Evolutionary conservation across 1,140 invertebrate species (phyloP).

Genomic region (Anagrus nilaparvatae): DNA sequence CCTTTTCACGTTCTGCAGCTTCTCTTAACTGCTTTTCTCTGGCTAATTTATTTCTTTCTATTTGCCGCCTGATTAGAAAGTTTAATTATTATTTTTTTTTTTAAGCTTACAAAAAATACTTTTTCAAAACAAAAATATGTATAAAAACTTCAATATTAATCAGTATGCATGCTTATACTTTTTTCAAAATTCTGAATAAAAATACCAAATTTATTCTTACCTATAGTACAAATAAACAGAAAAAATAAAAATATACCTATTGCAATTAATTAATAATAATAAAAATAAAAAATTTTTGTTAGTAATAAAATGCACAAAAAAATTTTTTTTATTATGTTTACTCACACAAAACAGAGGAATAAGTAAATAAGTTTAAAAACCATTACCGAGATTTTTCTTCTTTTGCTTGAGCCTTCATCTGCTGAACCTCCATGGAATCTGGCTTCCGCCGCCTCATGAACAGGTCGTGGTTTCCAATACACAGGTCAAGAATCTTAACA

Average conservation of each 20-base stretch:
- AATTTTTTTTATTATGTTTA: constrained; percentile 13
- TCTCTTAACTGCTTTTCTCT: constrained; percentile 87
- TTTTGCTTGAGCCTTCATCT: constrained; percentile 95
- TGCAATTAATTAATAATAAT: background rate
- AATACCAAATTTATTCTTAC: constrained; percentile 1
- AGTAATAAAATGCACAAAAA: constrained; percentile 6
- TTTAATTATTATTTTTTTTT: constrained; percentile 7
- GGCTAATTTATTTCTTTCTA: constrained; percentile 82
- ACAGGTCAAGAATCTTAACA: constrained; percentile 78
- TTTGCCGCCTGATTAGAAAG: constrained; percentile 53
- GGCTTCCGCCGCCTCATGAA: constrained; percentile 88
- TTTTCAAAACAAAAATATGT: too few relatives aligned
- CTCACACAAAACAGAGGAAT: constrained; percentile 12
- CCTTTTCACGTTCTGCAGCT: constrained; percentile 80
- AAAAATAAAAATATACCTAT: background rate
- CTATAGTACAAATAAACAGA: background rate
- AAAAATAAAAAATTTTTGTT: background rate
- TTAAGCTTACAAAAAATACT: too few relatives aligned
- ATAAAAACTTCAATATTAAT: too few relatives aligned
- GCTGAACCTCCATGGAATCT: constrained; percentile 92
- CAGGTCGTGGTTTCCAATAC: constrained; percentile 92
- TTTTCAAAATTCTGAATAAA: too few relatives aligned
- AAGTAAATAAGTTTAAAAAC: too few relatives aligned
- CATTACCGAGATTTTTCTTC: constrained; percentile 71
- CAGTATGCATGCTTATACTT: too few relatives aligned